Base-by-base conservation (phyloP, 2,113 vertebrate species). In the Tachysurus fulvidraco region DNA sequence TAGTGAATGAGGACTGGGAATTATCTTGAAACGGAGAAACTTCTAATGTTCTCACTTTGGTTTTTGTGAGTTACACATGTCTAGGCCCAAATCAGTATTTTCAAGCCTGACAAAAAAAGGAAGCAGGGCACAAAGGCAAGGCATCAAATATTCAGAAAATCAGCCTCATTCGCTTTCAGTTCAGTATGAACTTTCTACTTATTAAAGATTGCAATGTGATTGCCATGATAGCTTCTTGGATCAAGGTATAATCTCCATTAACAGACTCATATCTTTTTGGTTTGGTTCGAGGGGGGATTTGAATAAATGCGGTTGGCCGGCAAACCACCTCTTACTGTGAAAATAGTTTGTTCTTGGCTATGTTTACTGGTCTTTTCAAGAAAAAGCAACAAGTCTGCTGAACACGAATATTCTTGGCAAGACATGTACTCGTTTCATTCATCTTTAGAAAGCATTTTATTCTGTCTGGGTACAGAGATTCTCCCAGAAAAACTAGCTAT, bases 1-100 rank as follows among this genome's bases (percentile, higher is more conserved):
- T 88, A 64, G 64, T 85, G 71, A 85, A 90, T 78, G 55, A 74
- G 55, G 57, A 55, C 78, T 79, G 85, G 62, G 25, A 82, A 79
- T 23, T 78, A 46, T 81, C n/a, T 64, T 60, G 60, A 62, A 65
- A 81, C 16, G 25, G 41, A 62, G 2, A 41, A 25, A 21, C 9
- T 62, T 69, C 9, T 25, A 59, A 59, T 25, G 52, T 71, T 54
- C 64, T 73, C n/a, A 52, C 44, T 10, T 67, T 19, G 77, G n/a
- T 59, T 55, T 59, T 30, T 57, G n/a, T 76, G 55, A 67, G 73
- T 74, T 80, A 74, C 54, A 30, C 12, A 12, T 80, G 41, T 83
- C n/a, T 64, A 21, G 25, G 21, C 9, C 23, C 14, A 69, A 83
- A 69, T 74, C 64, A 16, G 44, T 76, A 67, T 59, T 83, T 85